These are phyloP conservation scores for Bugulina stolonifera DNA, from an alignment of 2,888 invertebrate genomes.

Conservation along the genomic window DNA sequence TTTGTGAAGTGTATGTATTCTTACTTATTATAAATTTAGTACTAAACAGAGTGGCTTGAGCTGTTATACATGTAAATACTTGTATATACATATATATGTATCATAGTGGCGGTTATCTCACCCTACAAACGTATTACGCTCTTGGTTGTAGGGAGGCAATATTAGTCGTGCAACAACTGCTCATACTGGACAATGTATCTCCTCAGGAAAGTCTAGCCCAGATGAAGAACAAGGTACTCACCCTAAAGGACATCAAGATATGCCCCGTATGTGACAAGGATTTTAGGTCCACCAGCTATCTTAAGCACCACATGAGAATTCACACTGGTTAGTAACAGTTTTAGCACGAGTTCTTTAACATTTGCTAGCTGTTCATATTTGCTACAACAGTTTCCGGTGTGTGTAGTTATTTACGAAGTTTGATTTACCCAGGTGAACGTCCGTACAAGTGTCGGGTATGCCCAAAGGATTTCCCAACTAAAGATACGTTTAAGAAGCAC, in stretches of 20 bases:
- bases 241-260: slow-evolving; percentile 29
- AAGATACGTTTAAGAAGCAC: slow-evolving; percentile 46
- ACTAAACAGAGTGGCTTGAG: no score
- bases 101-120: no score
- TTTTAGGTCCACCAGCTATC: slow-evolving; percentile 43
- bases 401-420: background rate
- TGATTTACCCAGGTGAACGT: slow-evolving; percentile 38
- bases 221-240: slow-evolving; percentile 15
- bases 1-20: no score
- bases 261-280: slow-evolving; percentile 42
- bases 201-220: slow-evolving; percentile 7
- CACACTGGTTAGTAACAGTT: slow-evolving; percentile 38
- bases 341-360: no score
- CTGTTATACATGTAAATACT: no score
- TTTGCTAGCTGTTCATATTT: no score
- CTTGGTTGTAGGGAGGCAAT: slow-evolving; percentile 40
- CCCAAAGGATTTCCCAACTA: slow-evolving; percentile 42
- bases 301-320: slow-evolving; percentile 44
- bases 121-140: no score
- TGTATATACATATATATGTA: no score
- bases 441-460: slow-evolving; percentile 43
- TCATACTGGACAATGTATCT: slow-evolving; percentile 33
- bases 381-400: background rate
- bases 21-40: no score
- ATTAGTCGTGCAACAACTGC: slow-evolving; percentile 40